Percentiles rank a stretch among this genome's conserved stretches.
Evolutionary conservation across 2,888 invertebrate genomes (phyloP).

Genomic region (Julus scanicus): DNA sequence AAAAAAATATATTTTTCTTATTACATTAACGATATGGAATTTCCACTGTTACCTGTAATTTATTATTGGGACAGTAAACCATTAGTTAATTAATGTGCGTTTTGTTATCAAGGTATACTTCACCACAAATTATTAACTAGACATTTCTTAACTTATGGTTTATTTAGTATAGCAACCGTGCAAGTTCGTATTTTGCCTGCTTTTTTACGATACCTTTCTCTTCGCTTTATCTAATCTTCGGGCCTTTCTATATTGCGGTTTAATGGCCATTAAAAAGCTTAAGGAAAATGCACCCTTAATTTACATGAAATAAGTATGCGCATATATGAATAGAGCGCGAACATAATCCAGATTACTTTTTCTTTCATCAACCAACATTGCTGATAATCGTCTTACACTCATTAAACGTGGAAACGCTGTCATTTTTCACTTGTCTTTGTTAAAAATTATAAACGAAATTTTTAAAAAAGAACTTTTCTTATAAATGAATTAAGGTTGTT

Average conservation of each 20-base stretch:
- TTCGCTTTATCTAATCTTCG: neutral
- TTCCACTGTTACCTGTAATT: too few relatives aligned
- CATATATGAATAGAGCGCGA: neutral
- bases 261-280: conserved; percentile 30
- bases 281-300: conserved; percentile 15
- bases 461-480: neutral
- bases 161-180: neutral
- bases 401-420: conserved; percentile 8
- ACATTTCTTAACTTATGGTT: neutral
- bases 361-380: conserved; percentile 35
- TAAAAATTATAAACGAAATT: conserved; percentile 1
- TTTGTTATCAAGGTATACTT: neutral
- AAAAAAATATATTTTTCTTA: too few relatives aligned
- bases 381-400: conserved; percentile 39
- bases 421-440: conserved; percentile 28
- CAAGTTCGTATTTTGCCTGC: neutral
- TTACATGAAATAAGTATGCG: conserved; percentile 38
- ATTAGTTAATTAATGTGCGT: too few relatives aligned
- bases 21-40: too few relatives aligned
- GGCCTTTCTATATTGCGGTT: conserved; percentile 39
- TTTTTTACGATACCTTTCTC: neutral
- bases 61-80: too few relatives aligned
- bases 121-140: neutral
- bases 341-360: conserved; percentile 35
- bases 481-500: conserved; percentile 5